Conservation (phyloP, 2,113 vertebrate genomes). For the Anarhynchus alexandrinus region DNA sequence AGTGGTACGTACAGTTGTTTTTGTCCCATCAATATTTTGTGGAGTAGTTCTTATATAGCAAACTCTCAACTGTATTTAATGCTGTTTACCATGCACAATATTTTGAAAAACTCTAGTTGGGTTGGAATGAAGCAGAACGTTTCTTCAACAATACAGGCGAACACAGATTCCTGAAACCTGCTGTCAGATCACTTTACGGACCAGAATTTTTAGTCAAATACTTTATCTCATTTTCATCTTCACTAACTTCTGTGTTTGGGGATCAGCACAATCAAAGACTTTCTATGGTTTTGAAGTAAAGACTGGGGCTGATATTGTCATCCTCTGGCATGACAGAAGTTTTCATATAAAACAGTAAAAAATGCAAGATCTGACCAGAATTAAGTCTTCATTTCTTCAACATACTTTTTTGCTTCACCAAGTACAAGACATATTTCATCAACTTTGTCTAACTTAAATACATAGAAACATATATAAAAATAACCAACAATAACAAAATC, state of each 20-base stretch:
- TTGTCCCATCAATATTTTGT: not conserved
- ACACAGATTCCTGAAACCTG: not conserved
- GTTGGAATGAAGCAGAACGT: not conserved
- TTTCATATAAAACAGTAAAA: not conserved
- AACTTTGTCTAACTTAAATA: not conserved
- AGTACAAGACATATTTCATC: not conserved
- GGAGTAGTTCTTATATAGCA: not conserved
- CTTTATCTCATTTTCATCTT: not conserved
- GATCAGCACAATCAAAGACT: not conserved
- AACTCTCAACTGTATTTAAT: not conserved
- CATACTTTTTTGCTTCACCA: not conserved
- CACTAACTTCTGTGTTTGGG: not conserved
- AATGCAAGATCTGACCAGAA: not conserved
- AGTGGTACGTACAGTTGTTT: not conserved
- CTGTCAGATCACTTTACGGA: not conserved
- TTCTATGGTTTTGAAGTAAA: not conserved
- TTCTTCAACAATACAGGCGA: not conserved
- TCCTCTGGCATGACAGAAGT: not conserved
- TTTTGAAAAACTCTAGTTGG: not conserved
- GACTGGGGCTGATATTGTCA: not conserved
- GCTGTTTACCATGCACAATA: not conserved
- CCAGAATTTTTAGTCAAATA: not conserved
- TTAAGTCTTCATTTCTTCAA: fast-evolving
- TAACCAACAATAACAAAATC: not conserved
- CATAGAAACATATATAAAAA: not conserved